These are phyloP conservation scores for Drosophila longiperda DNA, from an alignment of 2,888 invertebrate species.

Conservation along the genomic window DNA sequence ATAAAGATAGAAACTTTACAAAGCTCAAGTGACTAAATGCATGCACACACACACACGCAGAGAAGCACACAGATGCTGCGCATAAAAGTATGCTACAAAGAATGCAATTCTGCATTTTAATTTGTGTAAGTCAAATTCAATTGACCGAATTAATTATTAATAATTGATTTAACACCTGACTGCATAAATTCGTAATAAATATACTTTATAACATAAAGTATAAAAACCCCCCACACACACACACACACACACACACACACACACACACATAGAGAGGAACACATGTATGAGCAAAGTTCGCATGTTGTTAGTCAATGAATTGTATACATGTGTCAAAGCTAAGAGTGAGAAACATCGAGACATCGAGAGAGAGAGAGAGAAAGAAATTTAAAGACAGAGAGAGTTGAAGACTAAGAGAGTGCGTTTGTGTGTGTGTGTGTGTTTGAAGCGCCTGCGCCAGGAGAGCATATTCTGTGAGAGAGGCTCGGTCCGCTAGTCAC, in stretches of 20 bases:
- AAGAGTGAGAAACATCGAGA: constrained; percentile 9
- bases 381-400: constrained; percentile 3
- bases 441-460: constrained; percentile 42
- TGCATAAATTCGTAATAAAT: constrained; percentile 1
- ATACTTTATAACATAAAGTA: neutral
- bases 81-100: constrained; percentile 42
- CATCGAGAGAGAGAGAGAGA: constrained; percentile 1
- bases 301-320: constrained; percentile 80
- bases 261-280: constrained; percentile 10
- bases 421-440: neutral
- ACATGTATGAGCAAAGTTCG: constrained; percentile 37
- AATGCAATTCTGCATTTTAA: constrained; percentile 5
- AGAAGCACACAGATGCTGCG: neutral
- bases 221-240: constrained; percentile 3
- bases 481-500: neutral
- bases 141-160: constrained; percentile 1
- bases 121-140: neutral
- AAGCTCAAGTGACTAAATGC: neutral
- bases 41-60: no score
- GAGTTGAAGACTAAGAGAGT: neutral
- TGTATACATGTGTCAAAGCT: constrained; percentile 40
- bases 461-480: constrained; percentile 11
- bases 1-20: neutral
- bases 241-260: constrained; percentile 14
- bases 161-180: constrained; percentile 27